Evolutionary conservation across 2,888 invertebrate species (phyloP).

Genomic region (Pterostichus niger): DNA sequence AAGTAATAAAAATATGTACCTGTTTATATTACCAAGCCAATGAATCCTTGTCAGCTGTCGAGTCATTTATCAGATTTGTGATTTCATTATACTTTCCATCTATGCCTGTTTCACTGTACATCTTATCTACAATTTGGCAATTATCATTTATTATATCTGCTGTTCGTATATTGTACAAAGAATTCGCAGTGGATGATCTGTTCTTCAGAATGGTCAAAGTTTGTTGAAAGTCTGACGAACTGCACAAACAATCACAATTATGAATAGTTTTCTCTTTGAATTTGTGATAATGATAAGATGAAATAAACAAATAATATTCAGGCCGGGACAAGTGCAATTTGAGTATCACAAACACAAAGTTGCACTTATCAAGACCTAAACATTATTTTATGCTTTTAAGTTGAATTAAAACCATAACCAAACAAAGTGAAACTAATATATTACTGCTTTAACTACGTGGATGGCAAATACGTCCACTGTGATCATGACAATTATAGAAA

Average conservation of each 20-base stretch:
- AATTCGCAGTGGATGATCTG: background rate
- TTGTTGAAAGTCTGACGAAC: slow-evolving; percentile 57
- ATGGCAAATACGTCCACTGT: slow-evolving; percentile 57
- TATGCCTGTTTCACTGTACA: slow-evolving; percentile 64
- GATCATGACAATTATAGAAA: slow-evolving; percentile 67
- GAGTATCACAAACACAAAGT: slow-evolving; percentile 75
- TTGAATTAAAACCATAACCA: slow-evolving; percentile 37
- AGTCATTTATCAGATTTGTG: slow-evolving; percentile 60
- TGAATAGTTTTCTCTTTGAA: background rate
- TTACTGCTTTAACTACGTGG: slow-evolving; percentile 37
- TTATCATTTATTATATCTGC: slow-evolving; percentile 34
- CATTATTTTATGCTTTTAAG: slow-evolving; percentile 67
- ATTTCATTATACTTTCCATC: slow-evolving; percentile 62
- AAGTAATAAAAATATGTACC: slow-evolving; percentile 32
- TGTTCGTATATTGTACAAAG: slow-evolving; percentile 45
- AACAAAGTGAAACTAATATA: slow-evolving; percentile 28
- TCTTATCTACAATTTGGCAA: slow-evolving; percentile 62
- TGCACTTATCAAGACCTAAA: slow-evolving; percentile 76
- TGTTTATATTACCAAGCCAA: slow-evolving; percentile 67
- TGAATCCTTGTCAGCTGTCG: slow-evolving; percentile 47
- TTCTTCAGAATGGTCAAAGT: slow-evolving; percentile 24
- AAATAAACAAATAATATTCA: slow-evolving; percentile 73
- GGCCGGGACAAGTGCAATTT: slow-evolving; percentile 79
- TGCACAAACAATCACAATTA: slow-evolving; percentile 55
- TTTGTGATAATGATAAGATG: background rate